phyloP scores from a whole-genome alignment of 1,140 invertebrate genomes.

The Adelges cooleyi region DNA sequence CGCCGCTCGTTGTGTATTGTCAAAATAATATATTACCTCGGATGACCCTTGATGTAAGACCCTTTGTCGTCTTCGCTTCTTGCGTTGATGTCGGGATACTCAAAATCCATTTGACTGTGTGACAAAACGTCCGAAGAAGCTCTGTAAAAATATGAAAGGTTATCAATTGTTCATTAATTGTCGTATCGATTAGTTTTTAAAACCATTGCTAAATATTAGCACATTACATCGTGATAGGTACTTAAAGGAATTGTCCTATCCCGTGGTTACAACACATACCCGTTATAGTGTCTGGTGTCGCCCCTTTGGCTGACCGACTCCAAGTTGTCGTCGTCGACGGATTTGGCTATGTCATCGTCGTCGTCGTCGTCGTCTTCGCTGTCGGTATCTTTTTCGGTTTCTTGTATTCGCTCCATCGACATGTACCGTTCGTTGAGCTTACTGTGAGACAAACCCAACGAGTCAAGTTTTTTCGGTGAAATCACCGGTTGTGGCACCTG shows the following conservation, averaged over 20 bases:
- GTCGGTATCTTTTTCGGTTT: slow-evolving; percentile 30
- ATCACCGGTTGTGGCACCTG: background rate
- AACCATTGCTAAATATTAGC: background rate
- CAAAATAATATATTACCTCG: too few relatives aligned
- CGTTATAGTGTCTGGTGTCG: slow-evolving; percentile 35
- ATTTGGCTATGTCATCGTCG: slow-evolving; percentile 39
- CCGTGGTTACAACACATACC: background rate
- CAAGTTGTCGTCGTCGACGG: slow-evolving; percentile 43
- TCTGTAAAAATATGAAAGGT: slow-evolving; percentile 28
- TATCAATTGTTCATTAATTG: background rate
- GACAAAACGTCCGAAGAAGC: slow-evolving; percentile 35
- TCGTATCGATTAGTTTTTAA: background rate
- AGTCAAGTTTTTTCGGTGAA: slow-evolving; percentile 45
- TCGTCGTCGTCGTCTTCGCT: slow-evolving; percentile 44
- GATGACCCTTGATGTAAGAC: slow-evolving; percentile 45
- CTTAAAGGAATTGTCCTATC: background rate
- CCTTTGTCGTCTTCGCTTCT: slow-evolving; percentile 52
- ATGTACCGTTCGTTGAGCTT: slow-evolving; percentile 68
- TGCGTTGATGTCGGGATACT: slow-evolving; percentile 53
- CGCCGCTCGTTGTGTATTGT: too few relatives aligned
- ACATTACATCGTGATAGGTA: background rate
- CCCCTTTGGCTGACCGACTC: slow-evolving; percentile 39
- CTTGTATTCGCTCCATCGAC: slow-evolving; percentile 56
- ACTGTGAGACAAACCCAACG: slow-evolving; percentile 67
- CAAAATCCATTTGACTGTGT: slow-evolving; percentile 45